Percentiles rank a stretch among this genome's conserved stretches.
Conservation (phyloP, 2,113 vertebrate species). For the Rhynchopsitta pachyrhyncha region DNA sequence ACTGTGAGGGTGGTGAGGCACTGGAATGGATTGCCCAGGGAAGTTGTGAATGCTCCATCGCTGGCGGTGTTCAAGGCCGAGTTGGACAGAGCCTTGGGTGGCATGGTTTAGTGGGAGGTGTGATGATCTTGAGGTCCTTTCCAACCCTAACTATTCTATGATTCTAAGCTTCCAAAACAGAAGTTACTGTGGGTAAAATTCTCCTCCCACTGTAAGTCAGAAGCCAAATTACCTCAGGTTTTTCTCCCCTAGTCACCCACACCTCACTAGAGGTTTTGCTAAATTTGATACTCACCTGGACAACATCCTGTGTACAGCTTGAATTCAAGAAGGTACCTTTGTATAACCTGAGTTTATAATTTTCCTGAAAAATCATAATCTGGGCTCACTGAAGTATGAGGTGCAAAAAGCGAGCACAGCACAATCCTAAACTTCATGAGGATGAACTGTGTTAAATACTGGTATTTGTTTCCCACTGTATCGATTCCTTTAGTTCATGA, state of each 20-base stretch:
- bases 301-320: background rate
- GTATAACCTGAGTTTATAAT: background rate
- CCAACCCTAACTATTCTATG: no score
- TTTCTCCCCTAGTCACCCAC: background rate
- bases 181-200: background rate
- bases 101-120: no score
- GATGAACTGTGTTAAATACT: background rate
- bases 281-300: background rate
- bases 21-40: no score
- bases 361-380: background rate
- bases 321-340: background rate
- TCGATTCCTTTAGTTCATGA: background rate
- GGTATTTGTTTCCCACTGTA: background rate
- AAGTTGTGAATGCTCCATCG: no score
- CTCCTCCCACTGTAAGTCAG: background rate
- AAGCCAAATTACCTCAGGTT: background rate
- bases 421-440: background rate
- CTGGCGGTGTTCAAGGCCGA: no score
- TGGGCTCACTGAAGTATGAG: background rate
- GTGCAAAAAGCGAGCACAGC: background rate
- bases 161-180: background rate
- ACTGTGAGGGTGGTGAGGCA: no score
- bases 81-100: no score
- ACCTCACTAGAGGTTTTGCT: background rate
- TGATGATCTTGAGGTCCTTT: no score